Conservation (phyloP, 2,113 vertebrate genomes). For the Phylloscopus whistleri region DNA sequence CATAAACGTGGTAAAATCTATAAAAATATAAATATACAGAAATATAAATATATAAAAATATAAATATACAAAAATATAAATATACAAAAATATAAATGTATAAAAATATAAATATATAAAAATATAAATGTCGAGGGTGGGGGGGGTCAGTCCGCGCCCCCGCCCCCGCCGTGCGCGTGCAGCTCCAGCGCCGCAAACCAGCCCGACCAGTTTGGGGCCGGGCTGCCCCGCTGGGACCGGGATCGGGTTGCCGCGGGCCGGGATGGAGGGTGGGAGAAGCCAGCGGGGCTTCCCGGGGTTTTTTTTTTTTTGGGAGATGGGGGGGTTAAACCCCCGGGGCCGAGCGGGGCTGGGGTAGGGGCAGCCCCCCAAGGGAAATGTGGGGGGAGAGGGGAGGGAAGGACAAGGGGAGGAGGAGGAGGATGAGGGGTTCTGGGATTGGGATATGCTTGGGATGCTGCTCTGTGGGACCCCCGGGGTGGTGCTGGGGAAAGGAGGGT, state of each 20-base stretch:
- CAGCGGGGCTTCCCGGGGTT: not conserved
- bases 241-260: not conserved
- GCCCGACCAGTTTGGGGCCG: slow-evolving; percentile 37
- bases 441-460: not conserved
- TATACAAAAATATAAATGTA: too few relatives aligned
- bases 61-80: too few relatives aligned
- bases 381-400: not conserved
- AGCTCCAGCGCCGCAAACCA: not conserved
- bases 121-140: not conserved
- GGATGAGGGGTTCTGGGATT: not conserved
- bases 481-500: not conserved
- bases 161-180: not conserved
- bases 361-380: not conserved
- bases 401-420: not conserved
- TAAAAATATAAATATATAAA: too few relatives aligned
- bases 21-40: too few relatives aligned
- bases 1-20: too few relatives aligned
- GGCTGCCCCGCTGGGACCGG: not conserved
- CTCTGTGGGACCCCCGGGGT: not conserved
- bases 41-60: too few relatives aligned
- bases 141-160: not conserved
- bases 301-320: too few relatives aligned
- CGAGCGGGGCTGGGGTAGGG: accelerated
- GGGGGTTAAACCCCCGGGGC: not conserved
- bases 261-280: not conserved